Base-by-base conservation (phyloP, 1,140 invertebrate species). In the Drosophila tristis region DNA sequence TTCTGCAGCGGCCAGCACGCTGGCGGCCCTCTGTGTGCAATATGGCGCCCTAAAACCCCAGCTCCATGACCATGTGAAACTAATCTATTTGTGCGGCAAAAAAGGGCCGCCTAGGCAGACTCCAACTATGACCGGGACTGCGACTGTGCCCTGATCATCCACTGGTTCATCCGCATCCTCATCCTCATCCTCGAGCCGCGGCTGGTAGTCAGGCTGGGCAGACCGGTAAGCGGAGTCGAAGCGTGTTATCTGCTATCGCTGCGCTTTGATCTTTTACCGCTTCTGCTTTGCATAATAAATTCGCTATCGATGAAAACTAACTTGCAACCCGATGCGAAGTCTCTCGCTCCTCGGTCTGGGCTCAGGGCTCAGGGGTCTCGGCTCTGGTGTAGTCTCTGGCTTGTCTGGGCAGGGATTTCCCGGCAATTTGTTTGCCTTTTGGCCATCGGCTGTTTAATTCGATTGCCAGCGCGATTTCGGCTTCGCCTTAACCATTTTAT, bases 251-350 rank as follows among this genome's bases (percentile, higher is more conserved):
- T 86, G 84, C 82, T 86, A 87, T 87, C 84, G 85, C 75, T 77
- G 61, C 80, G 84, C 84, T 89, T 89, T 89, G 84, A 89, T 89
- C 84, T 89, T 89, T 89, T 81, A 89, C 84, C 84, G 84, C 84
- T 89, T 89, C 84, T 89, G 84, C 84, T 89, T 89, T 89, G 84
- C 84, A 90, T 89, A 89, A 89, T 89, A 89, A 89, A 89, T 89
- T 89, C 84, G 84, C 84, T 82, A 87, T 87, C 84, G 82, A 86
- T 86, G 84, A 87, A 87, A 89, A 87, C 79, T 82, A 84, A 87
- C 84, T 87, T 86, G 82, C 68, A 81, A 67, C 81, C 71, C 64
- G 65, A 60, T 60, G 43, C 70, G 61, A 48, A 31, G 31, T 31
- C 31, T 7, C 31, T 31, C 31, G 31, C 31, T 31, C 31, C 7